phyloP scores from a whole-genome alignment of 2,797 vertebrate species.

The Salarias fasciatus region DNA sequence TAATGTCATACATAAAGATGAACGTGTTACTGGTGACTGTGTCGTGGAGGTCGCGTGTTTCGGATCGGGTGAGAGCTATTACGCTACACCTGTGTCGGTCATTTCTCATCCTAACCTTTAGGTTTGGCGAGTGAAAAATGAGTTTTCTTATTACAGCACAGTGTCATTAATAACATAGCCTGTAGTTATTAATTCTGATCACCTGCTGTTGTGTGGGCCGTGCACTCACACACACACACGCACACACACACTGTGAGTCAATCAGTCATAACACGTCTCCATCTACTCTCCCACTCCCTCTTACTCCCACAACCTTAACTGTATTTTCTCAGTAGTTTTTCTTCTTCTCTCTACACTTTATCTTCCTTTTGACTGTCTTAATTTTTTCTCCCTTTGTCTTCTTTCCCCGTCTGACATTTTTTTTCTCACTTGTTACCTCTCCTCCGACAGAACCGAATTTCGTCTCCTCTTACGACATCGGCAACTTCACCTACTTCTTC shows the following conservation, averaged over 20 bases:
- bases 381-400: slow-evolving; percentile 21
- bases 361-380: slow-evolving; percentile 25
- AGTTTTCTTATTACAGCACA: slow-evolving; percentile 74
- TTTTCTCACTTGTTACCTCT: slow-evolving; percentile 2
- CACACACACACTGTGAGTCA: slow-evolving; percentile 52
- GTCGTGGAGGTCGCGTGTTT: slow-evolving; percentile 56
- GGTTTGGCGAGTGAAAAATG: slow-evolving; percentile 74
- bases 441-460: slow-evolving; percentile 92
- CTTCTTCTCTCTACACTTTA: slow-evolving; percentile 39
- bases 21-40: slow-evolving; percentile 58
- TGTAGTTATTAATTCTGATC: slow-evolving; percentile 74
- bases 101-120: slow-evolving; percentile 82
- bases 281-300: slow-evolving; percentile 42
- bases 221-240: slow-evolving; percentile 22
- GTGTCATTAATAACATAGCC: slow-evolving; percentile 77
- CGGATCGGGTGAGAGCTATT: slow-evolving; percentile 71
- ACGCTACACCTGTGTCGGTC: slow-evolving; percentile 63
- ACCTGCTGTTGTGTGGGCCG: slow-evolving; percentile 69
- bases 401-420: slow-evolving; percentile 5
- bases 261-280: slow-evolving; percentile 63
- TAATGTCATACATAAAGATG: slow-evolving; percentile 76
- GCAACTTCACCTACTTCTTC: slow-evolving; percentile 97
- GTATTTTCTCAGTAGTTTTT: slow-evolving; percentile 43
- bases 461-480: slow-evolving; percentile 95
- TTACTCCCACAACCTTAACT: slow-evolving; percentile 53